Conservation (phyloP, 2,797 vertebrate species). For the Enteromius treurensis region DNA sequence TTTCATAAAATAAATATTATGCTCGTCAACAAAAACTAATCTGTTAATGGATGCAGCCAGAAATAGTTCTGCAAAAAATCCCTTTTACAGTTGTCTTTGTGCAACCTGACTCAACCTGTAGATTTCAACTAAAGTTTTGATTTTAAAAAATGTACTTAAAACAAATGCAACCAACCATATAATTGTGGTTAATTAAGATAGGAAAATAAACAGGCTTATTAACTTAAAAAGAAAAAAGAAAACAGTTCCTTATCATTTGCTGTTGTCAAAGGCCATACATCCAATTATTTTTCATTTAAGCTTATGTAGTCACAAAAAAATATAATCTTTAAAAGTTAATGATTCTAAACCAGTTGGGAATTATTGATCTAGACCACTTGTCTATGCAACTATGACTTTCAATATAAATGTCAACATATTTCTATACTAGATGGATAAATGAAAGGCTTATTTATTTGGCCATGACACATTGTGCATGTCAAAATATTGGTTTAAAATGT, state of each 20-base stretch:
- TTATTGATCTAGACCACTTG: neutral
- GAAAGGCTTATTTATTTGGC: neutral
- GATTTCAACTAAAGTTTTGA: neutral
- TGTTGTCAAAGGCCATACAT: neutral
- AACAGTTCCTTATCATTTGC: neutral
- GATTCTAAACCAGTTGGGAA: neutral
- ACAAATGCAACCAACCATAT: neutral
- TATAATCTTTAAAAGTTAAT: neutral
- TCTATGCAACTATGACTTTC: neutral
- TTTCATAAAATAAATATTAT: constrained; percentile 10
- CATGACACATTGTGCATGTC: neutral
- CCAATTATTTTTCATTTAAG: neutral
- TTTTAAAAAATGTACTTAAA: neutral
- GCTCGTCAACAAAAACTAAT: neutral
- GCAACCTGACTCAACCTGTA: neutral
- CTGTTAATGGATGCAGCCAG: neutral
- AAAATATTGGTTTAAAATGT: neutral
- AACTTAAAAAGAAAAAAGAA: neutral
- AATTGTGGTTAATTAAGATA: neutral
- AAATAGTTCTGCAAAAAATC: neutral
- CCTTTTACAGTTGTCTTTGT: neutral
- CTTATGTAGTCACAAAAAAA: neutral
- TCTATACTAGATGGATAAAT: neutral
- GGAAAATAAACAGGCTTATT: neutral
- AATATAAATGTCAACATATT: neutral